phyloP scores from a whole-genome alignment of 2,888 invertebrate genomes.

The Conomelus anceps region DNA sequence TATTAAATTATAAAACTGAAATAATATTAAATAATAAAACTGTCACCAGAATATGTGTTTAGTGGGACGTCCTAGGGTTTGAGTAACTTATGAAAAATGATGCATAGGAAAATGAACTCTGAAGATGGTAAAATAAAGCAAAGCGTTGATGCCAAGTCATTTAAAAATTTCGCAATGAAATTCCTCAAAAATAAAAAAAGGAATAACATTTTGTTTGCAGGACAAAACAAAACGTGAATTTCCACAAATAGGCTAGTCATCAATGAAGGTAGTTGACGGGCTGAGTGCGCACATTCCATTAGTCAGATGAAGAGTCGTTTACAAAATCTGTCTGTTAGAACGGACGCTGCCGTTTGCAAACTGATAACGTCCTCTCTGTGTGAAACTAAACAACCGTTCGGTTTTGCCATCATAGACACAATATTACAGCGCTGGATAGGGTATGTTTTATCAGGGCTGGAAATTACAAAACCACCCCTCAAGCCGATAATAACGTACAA shows the following conservation, averaged over 20 bases:
- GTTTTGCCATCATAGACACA: neutral
- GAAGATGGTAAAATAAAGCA: neutral
- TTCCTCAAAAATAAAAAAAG: too few relatives aligned
- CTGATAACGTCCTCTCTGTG: neutral
- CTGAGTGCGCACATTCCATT: neutral
- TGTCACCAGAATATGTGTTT: too few relatives aligned
- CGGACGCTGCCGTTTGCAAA: neutral
- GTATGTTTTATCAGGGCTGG: neutral
- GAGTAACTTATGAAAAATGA: too few relatives aligned
- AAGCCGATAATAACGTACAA: neutral
- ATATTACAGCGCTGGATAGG: neutral
- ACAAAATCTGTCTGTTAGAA: neutral
- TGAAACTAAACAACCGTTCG: neutral
- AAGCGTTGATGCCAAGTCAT: neutral
- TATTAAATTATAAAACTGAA: too few relatives aligned
- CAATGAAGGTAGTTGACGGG: neutral
- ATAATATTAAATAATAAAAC: too few relatives aligned
- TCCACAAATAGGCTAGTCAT: neutral
- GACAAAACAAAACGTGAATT: neutral
- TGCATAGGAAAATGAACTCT: too few relatives aligned
- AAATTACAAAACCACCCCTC: neutral
- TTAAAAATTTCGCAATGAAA: neutral
- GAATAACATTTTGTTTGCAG: neutral
- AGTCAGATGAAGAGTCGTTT: neutral
- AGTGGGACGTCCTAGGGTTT: too few relatives aligned